Percentiles rank a stretch among this genome's conserved stretches.
These are phyloP conservation scores for Cancer borealis DNA, from an alignment of 2,888 invertebrate genomes.

Conservation along the genomic window DNA sequence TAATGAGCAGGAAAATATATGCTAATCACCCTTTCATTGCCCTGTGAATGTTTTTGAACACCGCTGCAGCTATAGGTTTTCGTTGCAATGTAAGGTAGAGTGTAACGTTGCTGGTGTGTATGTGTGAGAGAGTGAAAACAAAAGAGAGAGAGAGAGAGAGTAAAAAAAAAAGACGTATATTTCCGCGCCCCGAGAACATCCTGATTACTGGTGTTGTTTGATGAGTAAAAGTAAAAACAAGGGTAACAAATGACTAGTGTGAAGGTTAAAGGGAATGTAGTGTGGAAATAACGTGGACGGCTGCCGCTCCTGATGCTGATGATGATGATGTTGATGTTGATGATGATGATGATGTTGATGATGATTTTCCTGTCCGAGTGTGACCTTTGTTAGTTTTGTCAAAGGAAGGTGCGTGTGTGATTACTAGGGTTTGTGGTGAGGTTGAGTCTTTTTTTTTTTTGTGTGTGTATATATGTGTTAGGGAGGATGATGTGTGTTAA, in stretches of 20 bases:
- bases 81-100: neutral
- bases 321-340: neutral
- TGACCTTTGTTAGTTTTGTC: neutral
- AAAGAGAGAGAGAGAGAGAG: no score
- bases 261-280: conserved; percentile 8
- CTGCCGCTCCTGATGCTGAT: neutral
- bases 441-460: neutral
- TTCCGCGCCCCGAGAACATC: neutral
- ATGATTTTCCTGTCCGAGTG: neutral
- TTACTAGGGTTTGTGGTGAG: neutral
- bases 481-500: neutral
- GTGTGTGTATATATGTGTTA: neutral
- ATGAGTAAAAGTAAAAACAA: neutral
- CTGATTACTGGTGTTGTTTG: neutral
- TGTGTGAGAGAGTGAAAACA: no score
- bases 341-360: neutral
- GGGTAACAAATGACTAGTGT: neutral
- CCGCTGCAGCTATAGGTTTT: neutral
- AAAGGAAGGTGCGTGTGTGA: neutral
- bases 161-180: neutral
- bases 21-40: conserved; percentile 20
- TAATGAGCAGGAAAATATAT: neutral
- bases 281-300: neutral
- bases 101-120: neutral
- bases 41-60: neutral